Conservation (phyloP, 2,888 invertebrate genomes). For the Acheta domesticus region DNA sequence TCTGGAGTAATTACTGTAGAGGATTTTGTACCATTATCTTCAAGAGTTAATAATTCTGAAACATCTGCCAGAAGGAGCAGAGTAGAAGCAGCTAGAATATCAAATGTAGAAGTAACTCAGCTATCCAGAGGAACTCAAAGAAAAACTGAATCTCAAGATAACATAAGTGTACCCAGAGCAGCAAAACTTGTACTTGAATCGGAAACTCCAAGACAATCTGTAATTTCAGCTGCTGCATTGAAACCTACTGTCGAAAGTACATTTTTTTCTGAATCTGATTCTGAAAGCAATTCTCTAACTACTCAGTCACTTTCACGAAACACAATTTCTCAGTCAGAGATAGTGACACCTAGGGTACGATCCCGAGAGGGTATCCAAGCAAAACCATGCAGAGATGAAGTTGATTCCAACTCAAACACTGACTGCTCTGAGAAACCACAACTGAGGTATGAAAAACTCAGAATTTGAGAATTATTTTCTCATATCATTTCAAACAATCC, state of each 20-base stretch:
- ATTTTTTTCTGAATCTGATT: constrained; percentile 19
- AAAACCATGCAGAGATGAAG: constrained; percentile 30
- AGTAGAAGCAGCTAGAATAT: not conserved
- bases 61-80: not conserved
- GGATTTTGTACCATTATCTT: not conserved
- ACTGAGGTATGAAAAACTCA: constrained; percentile 31
- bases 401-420: constrained; percentile 30
- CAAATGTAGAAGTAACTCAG: not conserved
- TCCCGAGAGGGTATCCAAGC: constrained; percentile 28
- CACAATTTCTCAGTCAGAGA: constrained; percentile 32
- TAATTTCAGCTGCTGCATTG: not conserved
- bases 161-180: not conserved
- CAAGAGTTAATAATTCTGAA: not conserved
- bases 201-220: constrained; percentile 19
- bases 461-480: not conserved
- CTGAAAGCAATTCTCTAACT: constrained; percentile 11
- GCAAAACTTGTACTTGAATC: not conserved
- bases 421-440: constrained; percentile 32
- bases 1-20: constrained; percentile 19
- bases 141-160: not conserved
- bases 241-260: constrained; percentile 19
- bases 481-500: no score
- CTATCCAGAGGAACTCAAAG: not conserved
- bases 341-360: constrained; percentile 26
- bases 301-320: constrained; percentile 33